A percentile compares a stretch with the other conserved stretches of the same genome.
Conservation (phyloP, 2,113 vertebrate genomes). For the Heteronetta atricapilla region DNA sequence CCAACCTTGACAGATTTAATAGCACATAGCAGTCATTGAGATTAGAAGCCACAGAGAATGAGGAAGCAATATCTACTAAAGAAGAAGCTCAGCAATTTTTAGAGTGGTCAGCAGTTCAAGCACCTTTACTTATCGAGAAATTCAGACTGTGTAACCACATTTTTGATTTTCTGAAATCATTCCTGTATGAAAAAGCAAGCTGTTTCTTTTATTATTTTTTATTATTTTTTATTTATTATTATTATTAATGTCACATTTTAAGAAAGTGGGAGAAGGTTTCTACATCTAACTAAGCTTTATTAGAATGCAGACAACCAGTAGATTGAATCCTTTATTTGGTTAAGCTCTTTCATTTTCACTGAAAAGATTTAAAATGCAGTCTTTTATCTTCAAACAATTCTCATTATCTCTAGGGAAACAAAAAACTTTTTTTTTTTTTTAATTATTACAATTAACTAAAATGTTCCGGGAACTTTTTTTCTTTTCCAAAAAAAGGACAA, state of each 20-base stretch:
- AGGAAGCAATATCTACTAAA: constrained; percentile 38
- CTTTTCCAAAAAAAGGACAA: not conserved
- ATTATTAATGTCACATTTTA: not conserved
- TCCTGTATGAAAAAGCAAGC: constrained; percentile 5
- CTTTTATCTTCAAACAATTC: not conserved
- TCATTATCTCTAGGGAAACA: not conserved
- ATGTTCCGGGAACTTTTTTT: not conserved
- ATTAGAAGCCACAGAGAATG: constrained; percentile 30
- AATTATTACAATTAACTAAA: not conserved
- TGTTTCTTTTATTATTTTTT: not conserved
- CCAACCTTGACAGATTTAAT: not conserved
- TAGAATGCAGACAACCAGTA: not conserved
- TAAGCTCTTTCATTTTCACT: not conserved
- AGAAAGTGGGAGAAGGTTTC: not conserved
- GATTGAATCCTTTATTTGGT: not conserved
- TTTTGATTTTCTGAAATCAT: constrained; percentile 32
- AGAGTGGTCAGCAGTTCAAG: not conserved
- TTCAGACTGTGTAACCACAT: not conserved
- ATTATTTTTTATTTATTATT: not conserved
- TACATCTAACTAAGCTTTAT: constrained; percentile 1
- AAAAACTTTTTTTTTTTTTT: constrained; percentile 6
- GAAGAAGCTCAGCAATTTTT: constrained; percentile 29
- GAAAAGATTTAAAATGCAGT: not conserved
- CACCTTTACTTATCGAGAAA: constrained; percentile 3
- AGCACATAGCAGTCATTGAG: constrained; percentile 21